phyloP scores from a whole-genome alignment of 2,888 invertebrate species.

The Xylota segnis region DNA sequence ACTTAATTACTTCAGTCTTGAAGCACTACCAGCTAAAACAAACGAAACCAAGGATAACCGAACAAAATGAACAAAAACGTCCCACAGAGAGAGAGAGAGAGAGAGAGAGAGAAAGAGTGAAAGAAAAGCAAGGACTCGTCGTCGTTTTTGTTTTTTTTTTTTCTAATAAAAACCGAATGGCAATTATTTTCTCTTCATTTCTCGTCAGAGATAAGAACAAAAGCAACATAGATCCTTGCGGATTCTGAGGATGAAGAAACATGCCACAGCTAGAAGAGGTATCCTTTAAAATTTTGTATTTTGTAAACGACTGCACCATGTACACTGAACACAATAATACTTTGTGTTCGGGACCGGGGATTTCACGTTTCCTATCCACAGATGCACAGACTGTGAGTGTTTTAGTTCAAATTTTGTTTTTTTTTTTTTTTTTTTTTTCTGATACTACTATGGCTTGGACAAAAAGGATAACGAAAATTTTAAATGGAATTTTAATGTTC shows the following conservation, averaged over 20 bases:
- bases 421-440: constrained; percentile 13
- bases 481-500: constrained; percentile 76
- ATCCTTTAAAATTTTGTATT: constrained; percentile 50
- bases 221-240: constrained; percentile 65
- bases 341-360: constrained; percentile 39
- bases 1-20: constrained; percentile 69
- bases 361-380: constrained; percentile 61
- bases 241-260: constrained; percentile 44
- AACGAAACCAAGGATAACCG: constrained; percentile 46
- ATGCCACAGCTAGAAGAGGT: constrained; percentile 43
- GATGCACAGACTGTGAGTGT: constrained; percentile 34
- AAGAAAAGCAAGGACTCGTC: constrained; percentile 55
- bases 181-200: constrained; percentile 77
- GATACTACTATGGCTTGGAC: constrained; percentile 10
- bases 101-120: constrained; percentile 25
- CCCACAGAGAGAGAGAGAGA: background rate
- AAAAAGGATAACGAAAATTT: constrained; percentile 68
- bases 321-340: constrained; percentile 30
- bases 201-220: constrained; percentile 72
- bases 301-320: constrained; percentile 58
- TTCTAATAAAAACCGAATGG: constrained; percentile 66
- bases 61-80: constrained; percentile 10
- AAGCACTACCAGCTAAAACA: constrained; percentile 35
- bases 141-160: background rate
- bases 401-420: no score